Conservation (phyloP, 2,888 invertebrate species). For the Hyposoter didymator region DNA sequence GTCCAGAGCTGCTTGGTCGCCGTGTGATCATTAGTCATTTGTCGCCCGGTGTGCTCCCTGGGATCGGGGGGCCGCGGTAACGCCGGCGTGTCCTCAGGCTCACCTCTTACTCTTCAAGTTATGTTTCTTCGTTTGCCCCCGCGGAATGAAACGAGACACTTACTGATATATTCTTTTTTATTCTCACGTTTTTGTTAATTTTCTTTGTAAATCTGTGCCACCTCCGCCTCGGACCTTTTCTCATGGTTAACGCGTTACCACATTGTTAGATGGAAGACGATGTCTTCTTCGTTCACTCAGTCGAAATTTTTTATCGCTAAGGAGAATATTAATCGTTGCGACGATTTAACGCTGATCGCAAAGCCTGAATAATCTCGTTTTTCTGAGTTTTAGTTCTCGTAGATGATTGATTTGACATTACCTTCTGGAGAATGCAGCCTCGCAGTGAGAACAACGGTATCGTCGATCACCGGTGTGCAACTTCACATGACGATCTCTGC, state of each 20-base stretch:
- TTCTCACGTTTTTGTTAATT: conserved; percentile 6
- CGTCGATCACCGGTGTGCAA: conserved; percentile 96
- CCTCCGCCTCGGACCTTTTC: background rate
- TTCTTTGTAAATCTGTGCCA: conserved; percentile 28
- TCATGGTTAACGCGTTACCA: conserved; percentile 15
- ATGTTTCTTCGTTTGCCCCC: conserved; percentile 45
- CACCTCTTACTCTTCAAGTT: conserved; percentile 48
- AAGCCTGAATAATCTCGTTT: background rate
- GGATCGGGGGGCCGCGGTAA: conserved; percentile 62
- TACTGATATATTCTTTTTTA: conserved; percentile 50
- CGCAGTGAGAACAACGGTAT: conserved; percentile 95
- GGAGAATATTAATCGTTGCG: background rate
- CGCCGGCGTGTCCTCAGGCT: conserved; percentile 60
- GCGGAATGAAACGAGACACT: conserved; percentile 53
- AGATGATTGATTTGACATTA: conserved; percentile 78
- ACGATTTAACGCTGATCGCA: background rate
- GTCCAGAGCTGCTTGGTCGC: conserved; percentile 75
- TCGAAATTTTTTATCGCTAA: background rate
- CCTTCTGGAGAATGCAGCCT: conserved; percentile 97
- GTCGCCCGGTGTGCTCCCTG: conserved; percentile 74
- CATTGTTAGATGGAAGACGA: conserved; percentile 20
- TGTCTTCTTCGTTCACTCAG: conserved; percentile 32
- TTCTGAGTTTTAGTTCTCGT: background rate
- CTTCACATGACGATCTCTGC: conserved; percentile 96
- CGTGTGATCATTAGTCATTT: conserved; percentile 81